Evolutionary conservation across 2,888 invertebrate species (phyloP).

Genomic region (Thecophora atra): DNA sequence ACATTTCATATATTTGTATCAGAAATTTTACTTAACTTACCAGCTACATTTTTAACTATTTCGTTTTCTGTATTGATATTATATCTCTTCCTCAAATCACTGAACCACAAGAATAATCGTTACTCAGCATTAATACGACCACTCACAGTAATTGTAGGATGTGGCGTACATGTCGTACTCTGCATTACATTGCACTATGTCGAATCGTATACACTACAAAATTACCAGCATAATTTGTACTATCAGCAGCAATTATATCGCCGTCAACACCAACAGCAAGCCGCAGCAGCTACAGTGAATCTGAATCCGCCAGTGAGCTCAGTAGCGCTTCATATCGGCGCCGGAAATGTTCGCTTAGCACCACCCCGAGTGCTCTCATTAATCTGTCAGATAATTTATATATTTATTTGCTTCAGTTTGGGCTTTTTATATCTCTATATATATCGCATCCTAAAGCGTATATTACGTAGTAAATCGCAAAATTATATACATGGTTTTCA

Average conservation of each 20-base stretch:
- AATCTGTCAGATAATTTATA: constrained; percentile 86
- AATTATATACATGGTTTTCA: constrained; percentile 82
- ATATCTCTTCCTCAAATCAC: constrained; percentile 83
- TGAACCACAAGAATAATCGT: constrained; percentile 77
- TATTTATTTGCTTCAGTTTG: constrained; percentile 83
- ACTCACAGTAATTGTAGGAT: constrained; percentile 79
- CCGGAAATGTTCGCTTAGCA: constrained; percentile 51
- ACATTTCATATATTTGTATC: constrained; percentile 82
- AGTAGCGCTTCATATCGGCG: constrained; percentile 41
- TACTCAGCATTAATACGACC: constrained; percentile 80
- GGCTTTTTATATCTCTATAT: constrained; percentile 87
- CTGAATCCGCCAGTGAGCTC: background rate
- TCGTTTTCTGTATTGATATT: constrained; percentile 88
- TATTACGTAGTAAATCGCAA: constrained; percentile 79
- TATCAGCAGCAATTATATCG: constrained; percentile 59
- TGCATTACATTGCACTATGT: constrained; percentile 85
- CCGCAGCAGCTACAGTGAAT: constrained; percentile 3
- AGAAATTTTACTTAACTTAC: constrained; percentile 83
- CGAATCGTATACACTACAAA: constrained; percentile 68
- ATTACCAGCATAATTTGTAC: constrained; percentile 56
- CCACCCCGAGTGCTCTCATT: constrained; percentile 73
- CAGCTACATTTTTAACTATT: constrained; percentile 87
- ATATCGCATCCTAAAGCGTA: constrained; percentile 79
- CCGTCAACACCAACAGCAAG: constrained; percentile 51
- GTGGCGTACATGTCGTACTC: constrained; percentile 80